Percentiles rank a stretch among this genome's conserved stretches.
Conservation (phyloP, 92 coral and sea anemone genomes). For the Siderastrea siderea region DNA sequence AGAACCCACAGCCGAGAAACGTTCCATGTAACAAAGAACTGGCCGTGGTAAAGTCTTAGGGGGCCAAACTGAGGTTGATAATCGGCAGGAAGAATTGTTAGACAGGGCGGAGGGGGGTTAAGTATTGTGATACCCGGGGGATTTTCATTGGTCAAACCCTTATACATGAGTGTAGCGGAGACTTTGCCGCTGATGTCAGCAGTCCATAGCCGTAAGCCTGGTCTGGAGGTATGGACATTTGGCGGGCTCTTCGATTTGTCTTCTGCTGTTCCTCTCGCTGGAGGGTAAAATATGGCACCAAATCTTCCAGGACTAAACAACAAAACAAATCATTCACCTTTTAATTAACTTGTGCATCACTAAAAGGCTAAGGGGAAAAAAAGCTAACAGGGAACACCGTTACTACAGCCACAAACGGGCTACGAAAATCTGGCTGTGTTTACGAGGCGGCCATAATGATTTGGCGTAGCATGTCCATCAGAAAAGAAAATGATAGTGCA, state of each 20-base stretch:
- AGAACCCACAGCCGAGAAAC: slow-evolving; percentile 87
- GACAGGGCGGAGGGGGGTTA: slow-evolving; percentile 51
- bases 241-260: slow-evolving; percentile 21
- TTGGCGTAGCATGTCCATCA: too few species aligned
- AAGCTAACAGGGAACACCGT: too few species aligned
- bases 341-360: background rate
- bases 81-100: slow-evolving; percentile 49
- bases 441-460: too few species aligned
- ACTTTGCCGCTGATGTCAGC: slow-evolving; percentile 87
- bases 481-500: too few species aligned
- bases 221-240: slow-evolving; percentile 76
- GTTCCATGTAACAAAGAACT: slow-evolving; percentile 95
- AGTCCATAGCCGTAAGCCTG: slow-evolving; percentile 95
- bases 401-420: too few species aligned
- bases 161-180: slow-evolving; percentile 92
- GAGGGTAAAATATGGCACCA: slow-evolving; percentile 90
- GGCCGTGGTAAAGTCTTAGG: slow-evolving; percentile 79
- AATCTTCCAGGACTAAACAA: slow-evolving; percentile 71
- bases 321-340: background rate
- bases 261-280: slow-evolving; percentile 65
- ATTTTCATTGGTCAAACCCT: slow-evolving; percentile 82
- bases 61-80: slow-evolving; percentile 82
- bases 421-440: too few species aligned
- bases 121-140: slow-evolving; percentile 90
- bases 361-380: too few species aligned